Conservation (phyloP, 2,888 invertebrate genomes). For the Latheticus oryzae region DNA sequence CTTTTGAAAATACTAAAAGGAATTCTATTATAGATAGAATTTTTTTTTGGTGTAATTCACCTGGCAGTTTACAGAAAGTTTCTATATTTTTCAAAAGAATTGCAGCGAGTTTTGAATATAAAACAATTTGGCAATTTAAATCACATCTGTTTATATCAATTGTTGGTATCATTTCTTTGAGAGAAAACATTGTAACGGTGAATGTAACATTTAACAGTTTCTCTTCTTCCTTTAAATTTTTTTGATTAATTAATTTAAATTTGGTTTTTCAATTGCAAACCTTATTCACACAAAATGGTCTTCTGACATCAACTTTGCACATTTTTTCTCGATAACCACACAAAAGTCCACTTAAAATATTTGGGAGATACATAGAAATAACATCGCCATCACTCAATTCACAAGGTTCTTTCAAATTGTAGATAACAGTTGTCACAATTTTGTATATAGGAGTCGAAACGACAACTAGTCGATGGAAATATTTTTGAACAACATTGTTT, state of each 20-base stretch:
- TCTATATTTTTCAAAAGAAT: slow-evolving; percentile 60
- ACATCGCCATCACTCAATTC: slow-evolving; percentile 56
- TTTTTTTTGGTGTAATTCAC: slow-evolving; percentile 48
- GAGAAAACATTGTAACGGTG: slow-evolving; percentile 54
- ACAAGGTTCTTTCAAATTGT: slow-evolving; percentile 57
- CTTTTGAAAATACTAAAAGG: slow-evolving; percentile 46
- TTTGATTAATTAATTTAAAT: not conserved
- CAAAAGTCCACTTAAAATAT: slow-evolving; percentile 55
- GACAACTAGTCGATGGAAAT: slow-evolving; percentile 59
- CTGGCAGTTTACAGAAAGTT: slow-evolving; percentile 57
- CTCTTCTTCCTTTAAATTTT: slow-evolving; percentile 51
- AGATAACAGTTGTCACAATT: slow-evolving; percentile 56
- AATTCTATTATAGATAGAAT: not conserved
- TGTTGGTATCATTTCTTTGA: slow-evolving; percentile 53
- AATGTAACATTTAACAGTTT: slow-evolving; percentile 57
- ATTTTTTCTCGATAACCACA: slow-evolving; percentile 58
- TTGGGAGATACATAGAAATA: slow-evolving; percentile 59
- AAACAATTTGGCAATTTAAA: slow-evolving; percentile 60
- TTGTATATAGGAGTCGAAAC: slow-evolving; percentile 60
- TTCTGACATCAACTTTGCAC: slow-evolving; percentile 58
- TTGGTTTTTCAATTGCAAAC: slow-evolving; percentile 42
- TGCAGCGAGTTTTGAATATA: slow-evolving; percentile 58
- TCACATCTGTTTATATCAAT: slow-evolving; percentile 55
- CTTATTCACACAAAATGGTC: slow-evolving; percentile 57
- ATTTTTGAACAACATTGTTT: slow-evolving; percentile 43